Base-by-base conservation (phyloP, 1,140 invertebrate genomes). In the Lordiphosa clarofinis region DNA sequence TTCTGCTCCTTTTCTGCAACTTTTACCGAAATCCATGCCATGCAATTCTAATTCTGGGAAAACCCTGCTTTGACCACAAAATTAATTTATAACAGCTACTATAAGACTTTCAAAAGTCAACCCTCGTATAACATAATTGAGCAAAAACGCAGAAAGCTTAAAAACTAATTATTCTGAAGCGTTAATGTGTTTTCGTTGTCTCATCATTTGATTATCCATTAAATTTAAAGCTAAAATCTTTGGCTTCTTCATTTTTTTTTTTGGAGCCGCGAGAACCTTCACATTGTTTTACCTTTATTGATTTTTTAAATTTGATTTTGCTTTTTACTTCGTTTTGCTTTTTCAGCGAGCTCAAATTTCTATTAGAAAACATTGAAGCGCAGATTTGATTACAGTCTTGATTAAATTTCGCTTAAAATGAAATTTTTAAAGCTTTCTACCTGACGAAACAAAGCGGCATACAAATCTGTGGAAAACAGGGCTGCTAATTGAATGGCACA, bases 231-330 rank as follows among this genome's bases (percentile, higher is more conserved):
- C 60, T 44, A 33, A 49, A 52, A 49, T 37, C 37, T 48, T 28
- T 13, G 13, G 9, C 10, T n/a, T 37, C 12, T 13, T 12, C 5
- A 2, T 38, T 12, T 10, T 7, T 12, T 38, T 59, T 28, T 21
- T 37, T 24, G 13, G 37, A 37, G 40, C 55, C 55, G 12, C 48
- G 46, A 59, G 7, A 12, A 21, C 21, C 53, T 64, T 35, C 52
- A 54, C 47, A 69, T 82, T 82, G 72, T 69, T 65, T 73, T 82
- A 76, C 78, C 78, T 84, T 82, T 82, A 82, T 82, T 76, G 76
- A 82, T 82, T 82, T 82, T 82, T 82, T 65, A 82, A 82, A 82
- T 76, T 61, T 69, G 76, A 82, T 82, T 81, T 82, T 37, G 24
- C 54, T 69, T 63, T 47, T 53, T 55, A 38, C 39, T 53, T 31